These are phyloP conservation scores for Trematocara marginatum DNA, from an alignment of 2,113 vertebrate genomes.

Conservation along the genomic window DNA sequence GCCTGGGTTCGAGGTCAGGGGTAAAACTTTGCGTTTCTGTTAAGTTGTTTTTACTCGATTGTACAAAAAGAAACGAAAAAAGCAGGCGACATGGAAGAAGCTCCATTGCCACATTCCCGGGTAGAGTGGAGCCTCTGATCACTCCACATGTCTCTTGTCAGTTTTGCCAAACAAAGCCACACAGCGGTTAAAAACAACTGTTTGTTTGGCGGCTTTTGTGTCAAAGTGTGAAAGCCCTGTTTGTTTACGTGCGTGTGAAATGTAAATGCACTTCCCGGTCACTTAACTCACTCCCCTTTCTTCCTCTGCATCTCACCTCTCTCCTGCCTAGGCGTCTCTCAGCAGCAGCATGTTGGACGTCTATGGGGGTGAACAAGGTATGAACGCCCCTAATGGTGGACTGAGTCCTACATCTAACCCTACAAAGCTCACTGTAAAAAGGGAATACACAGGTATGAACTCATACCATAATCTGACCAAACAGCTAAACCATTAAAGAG, in stretches of 20 bases:
- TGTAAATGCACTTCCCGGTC: background rate
- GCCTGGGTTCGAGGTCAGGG: slow-evolving; percentile 10
- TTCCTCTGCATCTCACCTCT: background rate
- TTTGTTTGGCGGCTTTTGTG: slow-evolving; percentile 11
- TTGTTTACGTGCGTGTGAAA: background rate
- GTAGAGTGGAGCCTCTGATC: background rate
- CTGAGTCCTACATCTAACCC: slow-evolving; percentile 83
- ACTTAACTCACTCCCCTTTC: background rate
- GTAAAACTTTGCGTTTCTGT: background rate
- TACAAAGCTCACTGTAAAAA: slow-evolving; percentile 85
- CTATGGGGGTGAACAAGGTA: slow-evolving; percentile 86
- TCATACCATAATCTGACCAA: slow-evolving; percentile 49
- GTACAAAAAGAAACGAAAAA: background rate
- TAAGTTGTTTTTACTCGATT: background rate
- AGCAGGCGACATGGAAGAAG: background rate
- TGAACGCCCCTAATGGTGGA: slow-evolving; percentile 81
- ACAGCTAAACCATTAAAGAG: background rate
- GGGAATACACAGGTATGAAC: slow-evolving; percentile 86
- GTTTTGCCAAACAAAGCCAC: slow-evolving; percentile 19
- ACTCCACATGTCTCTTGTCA: background rate
- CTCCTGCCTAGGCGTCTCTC: slow-evolving; percentile 73
- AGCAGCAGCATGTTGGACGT: slow-evolving; percentile 89
- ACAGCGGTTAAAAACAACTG: slow-evolving; percentile 30
- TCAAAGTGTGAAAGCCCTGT: background rate
- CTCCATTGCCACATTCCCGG: background rate